A percentile compares a stretch with the other conserved stretches of the same genome.
Conservation (phyloP, 1,140 invertebrate genomes). For the Euura saliciscinereae region DNA sequence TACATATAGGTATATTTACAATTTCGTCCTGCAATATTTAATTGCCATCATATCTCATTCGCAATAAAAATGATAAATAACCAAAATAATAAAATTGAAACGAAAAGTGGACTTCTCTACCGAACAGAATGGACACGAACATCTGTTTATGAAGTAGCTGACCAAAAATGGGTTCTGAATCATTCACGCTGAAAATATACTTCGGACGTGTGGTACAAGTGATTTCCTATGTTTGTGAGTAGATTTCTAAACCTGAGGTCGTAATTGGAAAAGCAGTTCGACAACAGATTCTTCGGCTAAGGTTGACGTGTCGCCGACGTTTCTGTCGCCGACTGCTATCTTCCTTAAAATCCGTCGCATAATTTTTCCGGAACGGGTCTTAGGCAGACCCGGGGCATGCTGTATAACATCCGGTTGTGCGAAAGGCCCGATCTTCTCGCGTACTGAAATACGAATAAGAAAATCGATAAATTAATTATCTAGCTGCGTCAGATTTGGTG, state of each 20-base stretch:
- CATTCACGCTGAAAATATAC: neutral
- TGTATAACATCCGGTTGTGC: conserved; percentile 95
- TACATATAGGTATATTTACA: no score
- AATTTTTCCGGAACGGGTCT: conserved; percentile 98
- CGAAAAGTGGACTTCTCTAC: no score
- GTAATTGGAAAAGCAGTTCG: conserved; percentile 76
- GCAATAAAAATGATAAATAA: no score
- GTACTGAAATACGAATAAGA: conserved; percentile 65
- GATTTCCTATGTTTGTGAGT: neutral
- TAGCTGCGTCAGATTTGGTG: neutral
- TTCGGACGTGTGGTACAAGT: neutral
- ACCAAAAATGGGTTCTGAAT: no score
- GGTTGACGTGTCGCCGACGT: conserved; percentile 93
- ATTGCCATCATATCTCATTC: no score
- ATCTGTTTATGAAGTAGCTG: no score
- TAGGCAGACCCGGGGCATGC: conserved; percentile 89
- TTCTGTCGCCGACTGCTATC: conserved; percentile 84
- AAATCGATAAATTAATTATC: neutral
- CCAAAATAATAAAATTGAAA: no score
- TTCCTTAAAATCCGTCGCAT: conserved; percentile 95
- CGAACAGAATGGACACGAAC: no score
- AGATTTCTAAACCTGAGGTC: conserved; percentile 52
- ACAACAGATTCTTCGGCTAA: conserved; percentile 88
- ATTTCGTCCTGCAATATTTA: no score
- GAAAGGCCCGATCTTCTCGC: conserved; percentile 94